Evolutionary conservation across 2,888 invertebrate genomes (phyloP).

Genomic region (Folsomia manolachei): DNA sequence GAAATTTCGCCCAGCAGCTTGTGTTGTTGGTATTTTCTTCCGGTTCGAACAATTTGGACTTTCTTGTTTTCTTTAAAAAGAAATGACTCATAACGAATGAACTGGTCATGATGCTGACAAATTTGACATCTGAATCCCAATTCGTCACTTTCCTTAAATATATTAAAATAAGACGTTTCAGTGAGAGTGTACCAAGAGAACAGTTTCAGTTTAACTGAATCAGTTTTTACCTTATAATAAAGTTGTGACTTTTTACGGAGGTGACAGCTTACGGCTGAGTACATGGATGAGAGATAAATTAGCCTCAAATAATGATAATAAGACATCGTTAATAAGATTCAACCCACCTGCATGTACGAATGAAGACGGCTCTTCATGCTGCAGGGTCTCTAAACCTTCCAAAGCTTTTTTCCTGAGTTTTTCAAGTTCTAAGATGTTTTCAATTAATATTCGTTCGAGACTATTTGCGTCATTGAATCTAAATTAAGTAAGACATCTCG

Average conservation of each 20-base stretch:
- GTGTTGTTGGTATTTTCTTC: slow-evolving; percentile 44
- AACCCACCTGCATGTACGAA: slow-evolving; percentile 57
- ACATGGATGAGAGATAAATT: too few species aligned
- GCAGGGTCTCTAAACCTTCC: slow-evolving; percentile 52
- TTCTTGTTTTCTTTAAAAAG: slow-evolving; percentile 59
- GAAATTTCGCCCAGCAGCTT: slow-evolving; percentile 34
- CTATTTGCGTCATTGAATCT: slow-evolving; percentile 54
- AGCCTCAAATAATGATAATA: too few species aligned
- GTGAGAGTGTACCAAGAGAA: too few species aligned
- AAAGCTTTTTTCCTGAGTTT: slow-evolving; percentile 53
- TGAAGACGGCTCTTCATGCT: slow-evolving; percentile 51
- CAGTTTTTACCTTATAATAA: too few species aligned
- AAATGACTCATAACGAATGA: slow-evolving; percentile 56
- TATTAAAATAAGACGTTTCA: too few species aligned
- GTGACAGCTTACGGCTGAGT: slow-evolving; percentile 64
- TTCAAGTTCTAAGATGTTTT: slow-evolving; percentile 53
- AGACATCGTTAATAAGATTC: too few species aligned
- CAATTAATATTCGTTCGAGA: slow-evolving; percentile 53
- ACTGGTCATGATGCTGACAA: slow-evolving; percentile 54
- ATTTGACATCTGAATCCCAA: slow-evolving; percentile 52
- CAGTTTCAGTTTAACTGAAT: too few species aligned
- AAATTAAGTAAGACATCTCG: slow-evolving; percentile 35
- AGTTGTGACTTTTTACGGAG: slow-evolving; percentile 53
- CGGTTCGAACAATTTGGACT: slow-evolving; percentile 45
- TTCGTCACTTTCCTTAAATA: slow-evolving; percentile 20